These are phyloP conservation scores for Callopanchax toddi DNA, from an alignment of 2,113 vertebrate genomes.

Conservation along the genomic window DNA sequence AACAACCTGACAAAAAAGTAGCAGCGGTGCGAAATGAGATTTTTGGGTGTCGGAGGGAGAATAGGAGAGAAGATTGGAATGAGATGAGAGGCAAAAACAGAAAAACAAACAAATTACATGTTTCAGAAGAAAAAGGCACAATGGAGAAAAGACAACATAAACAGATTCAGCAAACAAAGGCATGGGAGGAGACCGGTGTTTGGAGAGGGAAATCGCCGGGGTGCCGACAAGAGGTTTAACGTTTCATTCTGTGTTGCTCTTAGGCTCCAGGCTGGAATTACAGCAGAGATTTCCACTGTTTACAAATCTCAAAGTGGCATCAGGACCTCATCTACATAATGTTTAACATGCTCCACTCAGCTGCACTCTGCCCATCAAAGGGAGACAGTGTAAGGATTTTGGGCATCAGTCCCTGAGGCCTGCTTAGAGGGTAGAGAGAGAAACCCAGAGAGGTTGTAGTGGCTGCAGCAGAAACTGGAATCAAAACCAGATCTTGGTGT, in stretches of 20 bases:
- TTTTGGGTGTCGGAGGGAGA: slow-evolving; percentile 22
- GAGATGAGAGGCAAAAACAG: slow-evolving; percentile 26
- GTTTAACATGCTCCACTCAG: slow-evolving; percentile 64
- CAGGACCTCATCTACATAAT: slow-evolving; percentile 66
- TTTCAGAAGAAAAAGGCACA: background rate
- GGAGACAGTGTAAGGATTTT: slow-evolving; percentile 53
- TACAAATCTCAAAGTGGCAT: slow-evolving; percentile 59
- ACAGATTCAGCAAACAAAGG: slow-evolving; percentile 51
- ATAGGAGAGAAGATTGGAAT: slow-evolving; percentile 29
- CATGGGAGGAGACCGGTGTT: slow-evolving; percentile 13
- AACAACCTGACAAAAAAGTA: slow-evolving; percentile 29
- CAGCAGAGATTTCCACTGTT: slow-evolving; percentile 62
- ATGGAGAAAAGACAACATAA: slow-evolving; percentile 36
- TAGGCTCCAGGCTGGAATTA: slow-evolving; percentile 51
- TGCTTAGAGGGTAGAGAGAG: slow-evolving; percentile 16
- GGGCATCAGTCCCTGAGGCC: slow-evolving; percentile 53
- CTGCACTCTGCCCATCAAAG: slow-evolving; percentile 53
- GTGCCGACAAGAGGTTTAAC: slow-evolving; percentile 47
- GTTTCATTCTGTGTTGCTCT: slow-evolving; percentile 51
- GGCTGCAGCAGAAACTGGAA: slow-evolving; percentile 20
- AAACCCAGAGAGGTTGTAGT: slow-evolving; percentile 3
- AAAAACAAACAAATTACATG: slow-evolving; percentile 28
- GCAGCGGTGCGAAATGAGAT: slow-evolving; percentile 58
- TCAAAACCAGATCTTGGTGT: slow-evolving; percentile 2
- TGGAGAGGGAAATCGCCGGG: slow-evolving; percentile 17